Evolutionary conservation across 2,797 vertebrate species (phyloP).

Genomic region (Typhlichthys eigenmanni): DNA sequence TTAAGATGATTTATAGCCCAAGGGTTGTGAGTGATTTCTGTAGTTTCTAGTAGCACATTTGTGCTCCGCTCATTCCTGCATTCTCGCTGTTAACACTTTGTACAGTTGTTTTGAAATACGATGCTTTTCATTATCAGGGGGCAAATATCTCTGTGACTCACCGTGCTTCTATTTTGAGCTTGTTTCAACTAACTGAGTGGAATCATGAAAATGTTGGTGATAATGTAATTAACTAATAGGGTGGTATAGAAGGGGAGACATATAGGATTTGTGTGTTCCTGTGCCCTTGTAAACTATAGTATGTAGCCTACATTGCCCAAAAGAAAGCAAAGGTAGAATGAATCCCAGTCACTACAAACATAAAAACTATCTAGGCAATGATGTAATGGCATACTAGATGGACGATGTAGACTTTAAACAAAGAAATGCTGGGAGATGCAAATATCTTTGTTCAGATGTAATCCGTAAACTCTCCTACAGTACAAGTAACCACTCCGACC

Average conservation of each 20-base stretch:
- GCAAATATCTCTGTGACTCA: constrained; percentile 41
- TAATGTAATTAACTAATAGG: constrained; percentile 3
- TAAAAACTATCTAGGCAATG: constrained; percentile 10
- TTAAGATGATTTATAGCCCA: constrained; percentile 67
- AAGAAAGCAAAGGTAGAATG: constrained; percentile 21
- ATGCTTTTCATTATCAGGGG: constrained; percentile 43
- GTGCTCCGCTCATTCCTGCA: constrained; percentile 38
- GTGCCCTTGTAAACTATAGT: no score
- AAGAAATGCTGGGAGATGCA: constrained; percentile 7
- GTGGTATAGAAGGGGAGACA: background rate
- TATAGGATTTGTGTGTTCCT: background rate
- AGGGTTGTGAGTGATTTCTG: constrained; percentile 61
- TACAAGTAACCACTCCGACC: constrained; percentile 6
- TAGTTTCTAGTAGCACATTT: constrained; percentile 42
- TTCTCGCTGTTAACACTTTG: constrained; percentile 38
- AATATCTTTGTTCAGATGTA: constrained; percentile 30
- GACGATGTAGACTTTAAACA: constrained; percentile 14
- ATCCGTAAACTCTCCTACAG: constrained; percentile 23
- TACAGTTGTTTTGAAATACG: constrained; percentile 38
- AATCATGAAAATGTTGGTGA: constrained; percentile 12
- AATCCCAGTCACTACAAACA: background rate
- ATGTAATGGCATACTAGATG: constrained; percentile 23
- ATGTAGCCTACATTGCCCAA: constrained; percentile 2
- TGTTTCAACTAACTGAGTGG: constrained; percentile 16
- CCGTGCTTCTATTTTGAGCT: constrained; percentile 16